These are phyloP conservation scores for Eupithecia exiguata DNA, from an alignment of 2,888 invertebrate genomes.

Conservation along the genomic window DNA sequence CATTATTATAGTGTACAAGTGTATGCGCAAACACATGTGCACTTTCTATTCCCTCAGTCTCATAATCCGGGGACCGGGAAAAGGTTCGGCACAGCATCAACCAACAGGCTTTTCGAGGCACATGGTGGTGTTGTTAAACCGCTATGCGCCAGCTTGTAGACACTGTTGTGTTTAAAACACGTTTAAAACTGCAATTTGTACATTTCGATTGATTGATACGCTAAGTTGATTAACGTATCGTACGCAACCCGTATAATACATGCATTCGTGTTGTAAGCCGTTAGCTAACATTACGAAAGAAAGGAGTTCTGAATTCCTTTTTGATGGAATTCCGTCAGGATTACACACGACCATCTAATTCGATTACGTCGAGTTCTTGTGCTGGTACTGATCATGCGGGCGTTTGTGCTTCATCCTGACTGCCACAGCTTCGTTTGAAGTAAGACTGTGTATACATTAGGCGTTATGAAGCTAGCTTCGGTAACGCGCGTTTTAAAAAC, in stretches of 20 bases:
- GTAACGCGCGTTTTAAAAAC: not conserved
- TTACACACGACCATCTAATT: constrained; percentile 30
- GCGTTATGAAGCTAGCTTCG: not conserved
- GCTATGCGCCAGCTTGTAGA: no score
- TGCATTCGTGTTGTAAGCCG: not conserved
- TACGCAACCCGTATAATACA: not conserved
- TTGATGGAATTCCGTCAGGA: constrained; percentile 16
- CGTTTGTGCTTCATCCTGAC: constrained; percentile 21
- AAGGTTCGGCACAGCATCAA: no score
- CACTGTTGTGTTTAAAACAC: no score
- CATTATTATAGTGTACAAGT: no score
- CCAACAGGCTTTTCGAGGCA: no score
- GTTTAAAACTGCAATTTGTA: not conserved
- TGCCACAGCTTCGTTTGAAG: not conserved
- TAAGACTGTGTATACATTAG: not conserved
- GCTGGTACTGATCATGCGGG: constrained; percentile 35
- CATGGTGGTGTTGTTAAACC: no score
- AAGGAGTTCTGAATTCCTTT: not conserved
- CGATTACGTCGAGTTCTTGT: constrained; percentile 36
- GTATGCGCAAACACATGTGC: no score
- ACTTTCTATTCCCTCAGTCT: no score
- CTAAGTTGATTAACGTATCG: not conserved
- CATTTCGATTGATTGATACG: not conserved
- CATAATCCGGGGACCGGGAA: no score
- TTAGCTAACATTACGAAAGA: not conserved